Conservation (phyloP, 2,797 vertebrate species). For the Prionace glauca region DNA sequence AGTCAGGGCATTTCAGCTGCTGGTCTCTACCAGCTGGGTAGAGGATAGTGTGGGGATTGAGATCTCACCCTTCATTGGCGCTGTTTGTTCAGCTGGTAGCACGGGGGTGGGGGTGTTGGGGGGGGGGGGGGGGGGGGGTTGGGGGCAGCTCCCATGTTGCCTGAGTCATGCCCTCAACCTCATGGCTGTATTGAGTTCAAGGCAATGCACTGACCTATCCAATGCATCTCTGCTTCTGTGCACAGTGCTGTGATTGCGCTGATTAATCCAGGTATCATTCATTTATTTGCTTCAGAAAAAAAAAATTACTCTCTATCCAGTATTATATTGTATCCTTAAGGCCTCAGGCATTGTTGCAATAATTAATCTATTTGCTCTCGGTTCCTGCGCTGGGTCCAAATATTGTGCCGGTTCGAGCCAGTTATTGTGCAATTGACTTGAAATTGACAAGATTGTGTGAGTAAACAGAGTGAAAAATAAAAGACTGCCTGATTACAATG, state of each 20-base stretch:
- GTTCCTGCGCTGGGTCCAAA: not conserved
- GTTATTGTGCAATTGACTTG: not conserved
- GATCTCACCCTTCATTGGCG: not conserved
- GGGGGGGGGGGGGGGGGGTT: no score
- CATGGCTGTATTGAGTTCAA: not conserved
- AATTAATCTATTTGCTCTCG: not conserved
- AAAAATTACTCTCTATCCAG: not conserved
- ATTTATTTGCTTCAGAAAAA: not conserved
- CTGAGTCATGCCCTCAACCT: not conserved
- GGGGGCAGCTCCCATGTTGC: no score
- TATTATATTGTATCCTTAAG: not conserved
- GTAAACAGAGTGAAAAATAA: not conserved
- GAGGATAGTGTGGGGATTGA: not conserved
- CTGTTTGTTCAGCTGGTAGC: slow-evolving; percentile 16
- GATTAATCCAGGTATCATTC: not conserved
- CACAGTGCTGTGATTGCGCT: no score
- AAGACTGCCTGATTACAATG: not conserved
- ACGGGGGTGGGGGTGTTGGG: no score
- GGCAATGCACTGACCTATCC: not conserved
- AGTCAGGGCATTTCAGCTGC: not conserved
- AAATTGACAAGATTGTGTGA: not conserved
- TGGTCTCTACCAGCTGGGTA: not conserved
- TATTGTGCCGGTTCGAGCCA: not conserved
- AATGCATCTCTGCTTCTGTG: not conserved
- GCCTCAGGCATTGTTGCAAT: not conserved